A percentile compares a stretch with the other conserved stretches of the same genome.
Evolutionary conservation across 2,888 invertebrate species (phyloP).

Genomic region (Lucinisca nassula): DNA sequence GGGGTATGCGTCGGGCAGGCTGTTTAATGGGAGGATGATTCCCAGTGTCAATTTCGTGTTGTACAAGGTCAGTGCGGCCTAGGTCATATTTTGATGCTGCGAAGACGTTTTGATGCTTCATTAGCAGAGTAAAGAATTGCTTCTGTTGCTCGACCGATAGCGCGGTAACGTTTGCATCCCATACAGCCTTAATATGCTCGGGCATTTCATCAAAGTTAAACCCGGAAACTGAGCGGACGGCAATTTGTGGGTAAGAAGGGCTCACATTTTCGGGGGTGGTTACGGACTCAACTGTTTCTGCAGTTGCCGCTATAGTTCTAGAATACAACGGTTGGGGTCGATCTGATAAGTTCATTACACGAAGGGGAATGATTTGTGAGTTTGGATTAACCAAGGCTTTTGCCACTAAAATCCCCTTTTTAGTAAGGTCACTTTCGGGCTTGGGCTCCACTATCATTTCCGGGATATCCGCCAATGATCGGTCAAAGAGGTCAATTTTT

Average conservation of each 20-base stretch:
- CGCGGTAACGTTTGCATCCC: not conserved
- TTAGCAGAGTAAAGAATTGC: not conserved
- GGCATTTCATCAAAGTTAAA: not conserved
- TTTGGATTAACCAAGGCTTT: not conserved
- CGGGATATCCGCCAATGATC: not conserved
- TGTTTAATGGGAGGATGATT: not conserved
- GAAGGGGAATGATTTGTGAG: not conserved
- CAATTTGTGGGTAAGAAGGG: not conserved
- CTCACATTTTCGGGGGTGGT: not conserved
- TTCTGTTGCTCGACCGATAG: not conserved
- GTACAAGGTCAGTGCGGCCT: not conserved
- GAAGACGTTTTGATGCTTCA: not conserved
- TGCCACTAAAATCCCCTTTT: not conserved
- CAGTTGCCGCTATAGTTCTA: no score
- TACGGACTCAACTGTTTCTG: no score
- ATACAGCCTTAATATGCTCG: not conserved
- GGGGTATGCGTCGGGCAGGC: not conserved
- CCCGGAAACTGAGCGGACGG: not conserved
- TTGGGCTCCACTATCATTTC: not conserved
- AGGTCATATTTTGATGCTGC: constrained; percentile 5
- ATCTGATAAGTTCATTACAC: not conserved
- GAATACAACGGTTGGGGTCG: no score
- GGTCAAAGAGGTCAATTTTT: not conserved
- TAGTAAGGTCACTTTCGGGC: not conserved
- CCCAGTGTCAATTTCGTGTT: not conserved